Percentiles rank a stretch among this genome's conserved stretches.
phyloP scores from a whole-genome alignment of 2,888 invertebrate genomes.

The Pecten maximus region DNA sequence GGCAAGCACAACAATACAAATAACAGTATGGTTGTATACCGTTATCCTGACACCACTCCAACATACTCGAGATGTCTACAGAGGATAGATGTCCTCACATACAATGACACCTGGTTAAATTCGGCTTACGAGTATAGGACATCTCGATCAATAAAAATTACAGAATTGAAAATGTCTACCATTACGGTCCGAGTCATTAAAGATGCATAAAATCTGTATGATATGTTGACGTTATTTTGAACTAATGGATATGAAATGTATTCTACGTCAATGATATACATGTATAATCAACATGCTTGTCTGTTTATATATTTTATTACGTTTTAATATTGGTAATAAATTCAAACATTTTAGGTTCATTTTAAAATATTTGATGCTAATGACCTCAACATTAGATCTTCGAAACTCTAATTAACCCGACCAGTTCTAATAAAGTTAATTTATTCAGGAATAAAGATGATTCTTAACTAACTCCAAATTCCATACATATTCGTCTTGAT shows the following conservation, averaged over 20 bases:
- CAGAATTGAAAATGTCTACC: neutral
- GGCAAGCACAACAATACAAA: neutral
- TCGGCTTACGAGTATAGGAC: neutral
- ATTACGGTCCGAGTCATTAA: neutral
- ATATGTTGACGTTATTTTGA: neutral
- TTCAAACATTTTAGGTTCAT: neutral
- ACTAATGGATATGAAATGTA: no score
- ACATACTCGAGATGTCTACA: neutral
- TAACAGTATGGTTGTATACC: neutral
- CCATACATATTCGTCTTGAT: neutral
- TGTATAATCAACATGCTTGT: neutral
- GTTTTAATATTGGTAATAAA: neutral
- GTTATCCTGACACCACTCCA: neutral
- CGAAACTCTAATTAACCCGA: neutral
- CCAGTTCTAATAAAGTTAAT: neutral
- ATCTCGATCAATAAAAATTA: neutral
- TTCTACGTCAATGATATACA: neutral
- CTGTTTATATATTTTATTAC: neutral
- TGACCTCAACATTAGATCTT: neutral
- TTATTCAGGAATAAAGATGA: neutral
- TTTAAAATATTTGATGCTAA: neutral
- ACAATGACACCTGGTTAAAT: neutral
- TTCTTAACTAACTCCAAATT: neutral
- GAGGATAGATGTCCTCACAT: neutral
- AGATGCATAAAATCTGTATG: neutral